phyloP scores from a whole-genome alignment of 2,888 invertebrate species.

The Didymodactylos carnosus region DNA sequence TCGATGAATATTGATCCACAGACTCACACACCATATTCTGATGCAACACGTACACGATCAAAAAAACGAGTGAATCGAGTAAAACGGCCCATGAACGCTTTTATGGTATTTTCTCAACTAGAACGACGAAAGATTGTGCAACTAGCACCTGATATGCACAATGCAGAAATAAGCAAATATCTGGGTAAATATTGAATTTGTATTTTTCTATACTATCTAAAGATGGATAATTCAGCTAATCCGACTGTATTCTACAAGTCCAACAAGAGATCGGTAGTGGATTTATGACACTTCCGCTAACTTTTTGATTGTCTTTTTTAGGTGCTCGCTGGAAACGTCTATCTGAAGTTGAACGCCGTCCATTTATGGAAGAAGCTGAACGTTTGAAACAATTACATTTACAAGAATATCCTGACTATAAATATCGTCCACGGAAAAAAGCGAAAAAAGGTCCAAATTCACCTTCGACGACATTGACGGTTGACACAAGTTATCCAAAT shows the following conservation, averaged over 20 bases:
- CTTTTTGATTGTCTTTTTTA: too few relatives aligned
- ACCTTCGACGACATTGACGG: background rate
- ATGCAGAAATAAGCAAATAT: conserved; percentile 83
- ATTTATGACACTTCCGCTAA: too few relatives aligned
- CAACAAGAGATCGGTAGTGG: too few relatives aligned
- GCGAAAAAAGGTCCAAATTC: background rate
- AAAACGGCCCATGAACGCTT: conserved; percentile 97
- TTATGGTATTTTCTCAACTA: conserved; percentile 97
- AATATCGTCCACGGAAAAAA: conserved; percentile 68
- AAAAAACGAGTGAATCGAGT: background rate
- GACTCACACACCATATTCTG: background rate
- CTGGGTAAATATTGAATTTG: too few relatives aligned
- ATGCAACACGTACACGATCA: background rate
- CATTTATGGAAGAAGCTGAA: conserved; percentile 79
- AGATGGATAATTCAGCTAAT: too few relatives aligned
- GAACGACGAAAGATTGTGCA: conserved; percentile 89
- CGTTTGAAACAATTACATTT: conserved; percentile 68
- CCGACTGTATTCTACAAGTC: too few relatives aligned
- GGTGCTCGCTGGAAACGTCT: conserved; percentile 46
- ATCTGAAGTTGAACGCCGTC: conserved; percentile 54
- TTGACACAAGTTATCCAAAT: background rate
- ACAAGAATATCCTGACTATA: conserved; percentile 87
- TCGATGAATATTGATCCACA: background rate
- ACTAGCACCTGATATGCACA: conserved; percentile 85
- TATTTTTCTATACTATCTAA: too few relatives aligned